These are phyloP conservation scores for Microctonus brassicae DNA, from an alignment of 2,888 invertebrate species.

Conservation along the genomic window DNA sequence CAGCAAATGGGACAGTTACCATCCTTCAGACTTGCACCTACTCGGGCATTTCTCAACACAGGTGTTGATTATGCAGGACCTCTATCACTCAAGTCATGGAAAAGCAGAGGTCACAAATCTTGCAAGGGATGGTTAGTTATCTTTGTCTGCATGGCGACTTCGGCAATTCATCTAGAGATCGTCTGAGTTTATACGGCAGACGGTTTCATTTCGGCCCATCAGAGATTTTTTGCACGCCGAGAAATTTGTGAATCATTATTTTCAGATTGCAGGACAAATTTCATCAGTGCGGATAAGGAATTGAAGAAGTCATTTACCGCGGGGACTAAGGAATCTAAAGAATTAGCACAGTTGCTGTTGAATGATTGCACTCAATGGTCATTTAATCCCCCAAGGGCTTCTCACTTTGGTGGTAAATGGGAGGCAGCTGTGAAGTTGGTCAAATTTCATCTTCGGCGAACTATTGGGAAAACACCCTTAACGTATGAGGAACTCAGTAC, in stretches of 20 bases:
- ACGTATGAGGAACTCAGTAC: constrained; percentile 49
- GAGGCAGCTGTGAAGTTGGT: constrained; percentile 49
- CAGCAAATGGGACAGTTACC: constrained; percentile 48
- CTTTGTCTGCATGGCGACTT: constrained; percentile 47
- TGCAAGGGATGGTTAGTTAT: constrained; percentile 43
- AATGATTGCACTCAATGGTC: constrained; percentile 15
- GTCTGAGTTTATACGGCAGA: constrained; percentile 42
- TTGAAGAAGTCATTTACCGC: not conserved
- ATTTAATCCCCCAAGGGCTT: too few species aligned
- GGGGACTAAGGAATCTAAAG: not conserved
- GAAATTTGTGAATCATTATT: constrained; percentile 31
- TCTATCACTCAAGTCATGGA: not conserved
- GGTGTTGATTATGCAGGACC: constrained; percentile 51
- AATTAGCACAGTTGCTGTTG: not conserved
- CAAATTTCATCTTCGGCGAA: constrained; percentile 44
- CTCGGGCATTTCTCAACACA: constrained; percentile 42
- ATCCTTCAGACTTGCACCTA: constrained; percentile 31
- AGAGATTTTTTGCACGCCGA: constrained; percentile 41
- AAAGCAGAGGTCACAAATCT: constrained; percentile 10
- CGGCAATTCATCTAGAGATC: constrained; percentile 47
- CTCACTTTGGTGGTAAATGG: constrained; percentile 51
- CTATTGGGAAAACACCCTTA: constrained; percentile 38
- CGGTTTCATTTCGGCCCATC: too few species aligned
- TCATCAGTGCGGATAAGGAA: constrained; percentile 28
- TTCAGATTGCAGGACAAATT: constrained; percentile 38